These are phyloP conservation scores for Sarotherodon lohbergeri DNA, from an alignment of 2,113 vertebrate species.

Conservation along the genomic window DNA sequence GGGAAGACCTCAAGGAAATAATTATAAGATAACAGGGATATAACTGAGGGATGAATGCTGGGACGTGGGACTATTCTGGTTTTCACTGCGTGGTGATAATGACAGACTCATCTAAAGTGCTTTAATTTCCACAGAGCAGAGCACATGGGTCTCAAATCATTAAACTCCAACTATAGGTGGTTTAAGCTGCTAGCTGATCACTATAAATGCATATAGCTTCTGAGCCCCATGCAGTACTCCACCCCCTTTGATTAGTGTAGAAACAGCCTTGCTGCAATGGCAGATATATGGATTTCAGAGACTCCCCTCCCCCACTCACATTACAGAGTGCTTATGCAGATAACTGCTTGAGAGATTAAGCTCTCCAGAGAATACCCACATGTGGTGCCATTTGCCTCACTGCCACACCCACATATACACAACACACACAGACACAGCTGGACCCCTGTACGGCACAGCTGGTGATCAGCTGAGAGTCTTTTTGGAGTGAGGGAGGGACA, in stretches of 20 bases:
- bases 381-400: slow-evolving; percentile 22
- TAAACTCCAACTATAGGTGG: neutral
- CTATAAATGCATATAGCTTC: neutral
- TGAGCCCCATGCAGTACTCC: neutral
- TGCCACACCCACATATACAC: slow-evolving; percentile 1
- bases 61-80: neutral
- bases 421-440: neutral
- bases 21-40: neutral
- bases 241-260: neutral
- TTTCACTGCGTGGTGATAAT: slow-evolving; percentile 1
- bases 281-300: slow-evolving; percentile 44
- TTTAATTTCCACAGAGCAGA: neutral
- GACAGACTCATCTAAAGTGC: neutral
- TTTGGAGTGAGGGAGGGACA: neutral
- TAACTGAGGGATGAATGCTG: neutral
- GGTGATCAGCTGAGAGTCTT: slow-evolving; percentile 31
- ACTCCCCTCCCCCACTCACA: slow-evolving; percentile 16
- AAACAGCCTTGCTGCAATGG: neutral
- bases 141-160: neutral
- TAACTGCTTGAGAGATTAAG: slow-evolving; percentile 44
- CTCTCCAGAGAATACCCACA: slow-evolving; percentile 38
- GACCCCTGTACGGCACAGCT: slow-evolving; percentile 4
- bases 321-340: slow-evolving; percentile 29
- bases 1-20: neutral
- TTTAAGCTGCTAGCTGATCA: neutral